Percentiles rank a stretch among this genome's conserved stretches.
phyloP scores from a whole-genome alignment of 2,888 invertebrate species.

The Heteromurus nitidus region DNA sequence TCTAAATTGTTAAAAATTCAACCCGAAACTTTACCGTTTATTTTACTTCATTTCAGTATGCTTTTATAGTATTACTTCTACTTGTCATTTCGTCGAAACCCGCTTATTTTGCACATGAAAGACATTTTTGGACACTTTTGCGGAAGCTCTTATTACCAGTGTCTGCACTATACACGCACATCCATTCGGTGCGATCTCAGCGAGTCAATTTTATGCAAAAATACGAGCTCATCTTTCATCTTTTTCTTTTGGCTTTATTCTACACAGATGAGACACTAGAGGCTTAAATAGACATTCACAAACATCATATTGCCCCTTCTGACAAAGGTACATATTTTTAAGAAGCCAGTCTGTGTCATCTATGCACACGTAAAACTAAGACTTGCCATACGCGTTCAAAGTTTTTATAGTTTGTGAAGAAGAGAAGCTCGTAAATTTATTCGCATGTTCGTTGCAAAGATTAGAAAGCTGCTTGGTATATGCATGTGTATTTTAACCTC shows the following conservation, averaged over 20 bases:
- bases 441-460: not conserved
- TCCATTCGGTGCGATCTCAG: not conserved
- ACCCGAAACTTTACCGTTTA: not conserved
- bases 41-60: not conserved
- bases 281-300: conserved; percentile 8
- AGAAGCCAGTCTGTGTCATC: conserved; percentile 22
- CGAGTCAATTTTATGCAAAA: conserved; percentile 52
- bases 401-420: not conserved
- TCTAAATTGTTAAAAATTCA: too few relatives aligned
- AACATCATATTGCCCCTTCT: not conserved
- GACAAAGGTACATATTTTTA: not conserved
- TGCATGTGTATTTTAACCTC: not conserved
- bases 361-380: not conserved
- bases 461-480: not conserved
- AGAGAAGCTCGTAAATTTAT: not conserved
- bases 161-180: not conserved
- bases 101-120: not conserved
- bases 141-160: not conserved
- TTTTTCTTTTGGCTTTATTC: conserved; percentile 15
- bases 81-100: not conserved
- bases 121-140: not conserved
- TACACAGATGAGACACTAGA: not conserved
- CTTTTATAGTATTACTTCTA: not conserved
- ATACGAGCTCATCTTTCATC: conserved; percentile 44
- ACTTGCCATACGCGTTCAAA: not conserved